Base-by-base conservation (phyloP, 2,888 invertebrate species). In the Geotrupes spiniger region DNA sequence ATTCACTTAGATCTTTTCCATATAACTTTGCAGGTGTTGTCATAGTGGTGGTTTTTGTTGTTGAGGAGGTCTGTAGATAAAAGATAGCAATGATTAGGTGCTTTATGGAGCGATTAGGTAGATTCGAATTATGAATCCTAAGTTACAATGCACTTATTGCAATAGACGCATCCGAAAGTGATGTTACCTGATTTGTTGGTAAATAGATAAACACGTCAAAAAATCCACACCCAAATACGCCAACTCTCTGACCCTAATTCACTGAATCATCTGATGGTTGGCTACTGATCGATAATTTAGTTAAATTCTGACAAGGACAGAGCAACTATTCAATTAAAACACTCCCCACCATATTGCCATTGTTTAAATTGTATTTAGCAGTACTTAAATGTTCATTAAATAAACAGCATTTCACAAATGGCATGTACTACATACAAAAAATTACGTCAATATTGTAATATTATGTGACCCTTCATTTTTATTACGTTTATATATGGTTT, bases 21-120 rank as follows among this genome's bases (percentile, higher is more conserved):
- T 88, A 92, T 63, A 94, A 75, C 76, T 92, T 92, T 60, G 90
- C 89, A 68, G 90, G 89, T 61, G 91, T 90, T 69, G 92, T 92
- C 83, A 89, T 89, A 70, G 89, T 91, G 62, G 90, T 91, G 62
- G 87, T 90, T 72, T 87, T 92, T 65, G 90, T 91, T 62, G 86
- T 84, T 63, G 92, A 89, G 70, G 91, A 90, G 73, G 90, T 92
- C 92, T 92, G 82, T 54, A 83, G 82, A 69, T 60, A 55, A 61
- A 64, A 62, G 55, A 41, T 52, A 36, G 53, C 49, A 50, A 36
- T 15, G 21, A 21, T 21, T 21, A 21, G 3, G 21, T 21, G 21
- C 12, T 26, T 17, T 17, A 17, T 16, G 12, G 9, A 15, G 36
- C 41, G 11, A 46, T 29, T 44, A 3, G 21, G 3, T 21, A 21